Conservation (phyloP, 2,797 vertebrate species). For the Acanthurus leucopareius region DNA sequence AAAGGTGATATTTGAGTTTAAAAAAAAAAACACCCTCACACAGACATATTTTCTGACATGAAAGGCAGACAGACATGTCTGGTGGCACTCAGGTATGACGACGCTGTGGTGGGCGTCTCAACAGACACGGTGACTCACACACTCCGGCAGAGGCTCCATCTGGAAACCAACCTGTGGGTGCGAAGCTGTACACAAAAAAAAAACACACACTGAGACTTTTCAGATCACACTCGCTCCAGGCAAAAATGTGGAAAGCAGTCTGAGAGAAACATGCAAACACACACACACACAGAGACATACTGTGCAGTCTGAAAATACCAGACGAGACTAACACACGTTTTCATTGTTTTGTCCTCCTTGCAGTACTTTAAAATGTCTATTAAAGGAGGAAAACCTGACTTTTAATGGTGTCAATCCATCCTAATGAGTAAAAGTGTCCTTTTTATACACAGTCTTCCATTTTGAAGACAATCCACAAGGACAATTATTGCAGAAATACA, state of each 20-base stretch:
- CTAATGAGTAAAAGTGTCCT: neutral
- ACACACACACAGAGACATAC: slow-evolving; percentile 19
- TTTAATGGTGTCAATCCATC: neutral
- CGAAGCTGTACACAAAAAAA: slow-evolving; percentile 52
- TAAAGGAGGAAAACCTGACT: neutral
- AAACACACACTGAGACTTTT: slow-evolving; percentile 46
- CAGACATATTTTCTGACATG: slow-evolving; percentile 26
- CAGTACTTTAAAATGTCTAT: neutral
- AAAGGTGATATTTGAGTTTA: slow-evolving; percentile 57
- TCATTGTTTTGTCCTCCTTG: neutral
- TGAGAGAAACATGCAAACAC: slow-evolving; percentile 24
- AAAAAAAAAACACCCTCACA: slow-evolving; percentile 31
- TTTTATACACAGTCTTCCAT: neutral
- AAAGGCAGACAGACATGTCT: slow-evolving; percentile 77
- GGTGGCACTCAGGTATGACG: slow-evolving; percentile 78
- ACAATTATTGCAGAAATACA: neutral
- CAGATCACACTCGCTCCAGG: slow-evolving; percentile 60
- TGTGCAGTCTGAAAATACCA: slow-evolving; percentile 13
- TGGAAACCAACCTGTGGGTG: slow-evolving; percentile 73
- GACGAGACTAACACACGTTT: neutral
- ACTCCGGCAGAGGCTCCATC: slow-evolving; percentile 70
- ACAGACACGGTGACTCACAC: slow-evolving; percentile 79
- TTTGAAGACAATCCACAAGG: neutral
- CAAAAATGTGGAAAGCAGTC: slow-evolving; percentile 32
- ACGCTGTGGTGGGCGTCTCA: slow-evolving; percentile 55